Evolutionary conservation across 1,140 invertebrate genomes (phyloP).

Genomic region (Sweltsa coloradensis): DNA sequence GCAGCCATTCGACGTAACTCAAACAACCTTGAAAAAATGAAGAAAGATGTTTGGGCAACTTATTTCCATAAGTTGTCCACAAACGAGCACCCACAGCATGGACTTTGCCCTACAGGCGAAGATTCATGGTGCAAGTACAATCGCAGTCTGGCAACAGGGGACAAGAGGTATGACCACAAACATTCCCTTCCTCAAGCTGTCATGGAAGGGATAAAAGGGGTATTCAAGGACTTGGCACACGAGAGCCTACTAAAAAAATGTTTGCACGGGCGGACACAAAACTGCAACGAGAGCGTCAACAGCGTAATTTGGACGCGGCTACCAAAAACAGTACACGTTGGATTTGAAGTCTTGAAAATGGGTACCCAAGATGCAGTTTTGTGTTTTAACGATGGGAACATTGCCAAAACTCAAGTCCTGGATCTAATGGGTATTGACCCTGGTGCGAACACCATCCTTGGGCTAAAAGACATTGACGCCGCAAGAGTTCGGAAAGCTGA

Average conservation of each 20-base stretch:
- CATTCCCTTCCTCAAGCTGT: conserved; percentile 8
- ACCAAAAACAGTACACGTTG: conserved; percentile 10
- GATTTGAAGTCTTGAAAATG: conserved; percentile 6
- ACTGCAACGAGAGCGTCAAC: conserved; percentile 10
- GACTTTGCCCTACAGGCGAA: conserved; percentile 8
- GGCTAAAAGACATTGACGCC: not conserved
- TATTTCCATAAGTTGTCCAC: conserved; percentile 13
- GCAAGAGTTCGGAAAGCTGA: not conserved
- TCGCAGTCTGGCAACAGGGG: not conserved
- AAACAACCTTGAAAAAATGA: conserved; percentile 15
- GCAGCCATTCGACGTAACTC: conserved; percentile 20
- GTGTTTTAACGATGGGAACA: conserved; percentile 8
- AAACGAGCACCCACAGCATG: conserved; percentile 11
- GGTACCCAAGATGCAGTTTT: conserved; percentile 12
- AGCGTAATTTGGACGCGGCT: conserved; percentile 6
- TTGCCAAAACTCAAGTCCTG: not conserved
- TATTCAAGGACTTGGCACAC: conserved; percentile 10
- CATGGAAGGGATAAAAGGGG: conserved; percentile 8
- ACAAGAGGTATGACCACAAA: conserved; percentile 7
- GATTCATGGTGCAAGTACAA: conserved; percentile 14
- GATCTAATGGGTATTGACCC: not conserved
- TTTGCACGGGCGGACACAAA: conserved; percentile 7
- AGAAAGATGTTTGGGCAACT: conserved; percentile 12
- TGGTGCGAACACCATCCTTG: not conserved
- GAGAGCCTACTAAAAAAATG: conserved; percentile 6